These are phyloP conservation scores for Philonicus albiceps DNA, from an alignment of 2,888 invertebrate species.

Conservation along the genomic window DNA sequence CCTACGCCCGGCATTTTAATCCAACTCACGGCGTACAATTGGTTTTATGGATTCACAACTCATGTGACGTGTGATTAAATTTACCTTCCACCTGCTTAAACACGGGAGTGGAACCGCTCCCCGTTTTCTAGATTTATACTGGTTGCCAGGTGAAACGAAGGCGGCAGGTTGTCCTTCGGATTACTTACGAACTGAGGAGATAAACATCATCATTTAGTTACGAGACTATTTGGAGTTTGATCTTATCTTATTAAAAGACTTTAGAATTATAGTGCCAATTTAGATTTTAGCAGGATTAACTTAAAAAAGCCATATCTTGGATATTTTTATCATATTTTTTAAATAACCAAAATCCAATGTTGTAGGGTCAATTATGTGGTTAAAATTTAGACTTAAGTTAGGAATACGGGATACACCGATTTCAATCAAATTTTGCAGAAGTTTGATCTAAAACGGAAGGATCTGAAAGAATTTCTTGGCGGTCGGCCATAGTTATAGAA, in stretches of 20 bases:
- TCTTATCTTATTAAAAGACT: neutral
- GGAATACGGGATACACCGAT: no score
- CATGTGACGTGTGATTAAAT: neutral
- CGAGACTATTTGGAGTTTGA: neutral
- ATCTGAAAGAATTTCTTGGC: no score
- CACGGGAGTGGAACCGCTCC: neutral
- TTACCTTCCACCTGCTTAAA: neutral
- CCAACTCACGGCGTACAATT: neutral
- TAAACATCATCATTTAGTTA: neutral
- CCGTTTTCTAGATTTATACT: neutral
- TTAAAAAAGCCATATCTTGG: no score
- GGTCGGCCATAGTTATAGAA: no score
- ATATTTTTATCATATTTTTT: no score
- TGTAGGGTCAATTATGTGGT: no score
- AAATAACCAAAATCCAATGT: no score
- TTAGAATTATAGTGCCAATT: no score
- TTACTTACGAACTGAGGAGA: neutral
- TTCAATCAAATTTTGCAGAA: no score
- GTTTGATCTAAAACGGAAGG: no score
- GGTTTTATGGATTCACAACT: neutral
- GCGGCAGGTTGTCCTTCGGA: neutral
- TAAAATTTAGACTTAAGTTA: no score
- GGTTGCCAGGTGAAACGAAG: neutral
- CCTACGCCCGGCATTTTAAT: neutral
- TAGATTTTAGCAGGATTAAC: neutral